Percentiles rank a stretch among this genome's conserved stretches.
Conservation (phyloP, 2,888 invertebrate species). For the Netelia inedita region DNA sequence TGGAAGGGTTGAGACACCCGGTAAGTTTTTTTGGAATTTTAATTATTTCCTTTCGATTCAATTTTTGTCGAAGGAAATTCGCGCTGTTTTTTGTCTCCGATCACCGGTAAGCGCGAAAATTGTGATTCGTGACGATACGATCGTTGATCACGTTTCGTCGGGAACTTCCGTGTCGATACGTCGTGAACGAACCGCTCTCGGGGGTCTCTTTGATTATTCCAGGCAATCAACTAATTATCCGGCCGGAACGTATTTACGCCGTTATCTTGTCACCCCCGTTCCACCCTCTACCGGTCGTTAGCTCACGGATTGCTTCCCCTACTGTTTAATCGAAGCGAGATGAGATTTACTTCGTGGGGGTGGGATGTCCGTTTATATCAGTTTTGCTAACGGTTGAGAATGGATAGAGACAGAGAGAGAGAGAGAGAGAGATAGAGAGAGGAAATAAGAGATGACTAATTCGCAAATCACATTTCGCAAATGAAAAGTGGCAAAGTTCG, state of each 20-base stretch:
- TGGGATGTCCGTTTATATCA: not conserved
- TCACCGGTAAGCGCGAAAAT: not conserved
- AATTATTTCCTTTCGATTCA: not conserved
- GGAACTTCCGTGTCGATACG: too few relatives aligned
- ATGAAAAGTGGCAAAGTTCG: not conserved
- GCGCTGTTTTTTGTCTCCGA: conserved; percentile 2
- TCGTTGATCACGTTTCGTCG: too few relatives aligned
- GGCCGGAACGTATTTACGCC: conserved; percentile 18
- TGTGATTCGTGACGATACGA: too few relatives aligned
- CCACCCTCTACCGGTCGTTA: conserved; percentile 6
- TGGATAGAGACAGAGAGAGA: not conserved
- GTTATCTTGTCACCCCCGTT: not conserved
- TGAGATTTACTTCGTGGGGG: conserved; percentile 30
- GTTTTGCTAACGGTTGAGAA: not conserved
- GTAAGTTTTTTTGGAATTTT: conserved; percentile 70
- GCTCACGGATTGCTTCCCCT: conserved; percentile 34
- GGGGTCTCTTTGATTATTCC: conserved; percentile 32
- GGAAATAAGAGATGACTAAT: not conserved
- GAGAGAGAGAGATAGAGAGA: not conserved
- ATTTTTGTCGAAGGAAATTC: not conserved
- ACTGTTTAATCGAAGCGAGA: conserved; percentile 58
- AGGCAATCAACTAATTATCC: conserved; percentile 50
- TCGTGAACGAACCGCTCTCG: not conserved
- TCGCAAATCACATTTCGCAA: conserved; percentile 8
- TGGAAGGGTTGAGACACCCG: conserved; percentile 81